A percentile compares a stretch with the other conserved stretches of the same genome.
These are phyloP conservation scores for Harpalus rufipes DNA, from an alignment of 2,888 invertebrate species.

Conservation along the genomic window DNA sequence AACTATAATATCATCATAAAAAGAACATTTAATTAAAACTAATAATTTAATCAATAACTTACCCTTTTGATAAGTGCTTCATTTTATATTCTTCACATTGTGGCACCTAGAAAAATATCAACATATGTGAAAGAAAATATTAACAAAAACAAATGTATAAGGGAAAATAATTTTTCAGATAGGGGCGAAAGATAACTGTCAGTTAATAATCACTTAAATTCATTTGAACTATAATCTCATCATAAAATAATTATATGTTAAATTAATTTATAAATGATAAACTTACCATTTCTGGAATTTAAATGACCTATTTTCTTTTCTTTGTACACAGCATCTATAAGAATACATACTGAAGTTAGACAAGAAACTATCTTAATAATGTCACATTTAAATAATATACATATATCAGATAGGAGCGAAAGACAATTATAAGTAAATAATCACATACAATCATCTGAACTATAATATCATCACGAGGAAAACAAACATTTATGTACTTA, in stretches of 20 bases:
- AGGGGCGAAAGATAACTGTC: slow-evolving; percentile 60
- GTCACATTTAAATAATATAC: background rate
- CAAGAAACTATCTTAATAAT: background rate
- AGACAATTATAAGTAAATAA: slow-evolving; percentile 71
- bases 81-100: background rate
- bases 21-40: slow-evolving; percentile 1
- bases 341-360: background rate
- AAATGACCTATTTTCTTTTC: background rate
- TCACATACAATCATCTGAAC: slow-evolving; percentile 68
- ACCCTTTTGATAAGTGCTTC: slow-evolving; percentile 12
- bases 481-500: no score
- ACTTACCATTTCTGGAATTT: slow-evolving; percentile 8
- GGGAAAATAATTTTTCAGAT: slow-evolving; percentile 31
- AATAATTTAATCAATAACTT: slow-evolving; percentile 11
- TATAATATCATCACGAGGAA: background rate
- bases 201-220: slow-evolving; percentile 45
- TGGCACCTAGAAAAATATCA: background rate
- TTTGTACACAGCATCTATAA: background rate
- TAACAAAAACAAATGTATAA: background rate
- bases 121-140: background rate
- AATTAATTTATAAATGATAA: slow-evolving; percentile 1
- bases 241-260: background rate
- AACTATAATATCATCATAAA: slow-evolving; percentile 65
- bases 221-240: slow-evolving; percentile 66
- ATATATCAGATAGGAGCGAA: slow-evolving; percentile 71